These are phyloP conservation scores for Echiichthys vipera DNA, from an alignment of 2,797 vertebrate species.

Conservation along the genomic window DNA sequence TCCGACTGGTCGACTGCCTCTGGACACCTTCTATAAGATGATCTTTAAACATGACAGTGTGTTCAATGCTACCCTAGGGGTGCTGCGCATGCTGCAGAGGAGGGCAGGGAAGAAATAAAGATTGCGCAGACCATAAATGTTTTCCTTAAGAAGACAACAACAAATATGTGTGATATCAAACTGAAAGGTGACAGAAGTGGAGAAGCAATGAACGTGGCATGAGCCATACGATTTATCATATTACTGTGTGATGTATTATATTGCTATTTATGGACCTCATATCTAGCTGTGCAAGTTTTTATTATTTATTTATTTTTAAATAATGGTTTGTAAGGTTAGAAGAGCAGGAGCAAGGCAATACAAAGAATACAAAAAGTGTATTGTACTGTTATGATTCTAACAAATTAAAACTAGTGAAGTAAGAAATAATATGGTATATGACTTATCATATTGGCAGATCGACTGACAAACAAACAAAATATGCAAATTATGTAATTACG, in stretches of 20 bases:
- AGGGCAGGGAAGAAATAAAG: constrained; percentile 40
- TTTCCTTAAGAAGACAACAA: neutral
- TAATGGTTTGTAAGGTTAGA: too few relatives aligned
- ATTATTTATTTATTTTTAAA: neutral
- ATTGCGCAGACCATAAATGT: constrained; percentile 1
- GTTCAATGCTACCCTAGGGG: constrained; percentile 64
- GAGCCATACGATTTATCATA: neutral
- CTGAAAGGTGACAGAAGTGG: neutral
- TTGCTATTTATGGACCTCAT: neutral
- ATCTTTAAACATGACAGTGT: constrained; percentile 71
- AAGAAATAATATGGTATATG: neutral
- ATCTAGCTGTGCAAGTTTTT: neutral
- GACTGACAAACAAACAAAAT: neutral
- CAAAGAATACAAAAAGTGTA: neutral
- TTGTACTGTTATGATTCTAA: neutral
- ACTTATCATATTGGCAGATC: neutral
- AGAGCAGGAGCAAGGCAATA: neutral
- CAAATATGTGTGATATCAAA: too few relatives aligned
- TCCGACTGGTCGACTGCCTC: constrained; percentile 75
- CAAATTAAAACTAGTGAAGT: neutral
- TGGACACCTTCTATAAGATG: constrained; percentile 80
- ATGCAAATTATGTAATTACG: neutral
- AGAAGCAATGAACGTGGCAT: neutral
- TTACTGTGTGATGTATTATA: too few relatives aligned
- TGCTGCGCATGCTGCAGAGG: constrained; percentile 73